Evolutionary conservation across 2,888 invertebrate genomes (phyloP).

Genomic region (Drosophila nr. medialis): DNA sequence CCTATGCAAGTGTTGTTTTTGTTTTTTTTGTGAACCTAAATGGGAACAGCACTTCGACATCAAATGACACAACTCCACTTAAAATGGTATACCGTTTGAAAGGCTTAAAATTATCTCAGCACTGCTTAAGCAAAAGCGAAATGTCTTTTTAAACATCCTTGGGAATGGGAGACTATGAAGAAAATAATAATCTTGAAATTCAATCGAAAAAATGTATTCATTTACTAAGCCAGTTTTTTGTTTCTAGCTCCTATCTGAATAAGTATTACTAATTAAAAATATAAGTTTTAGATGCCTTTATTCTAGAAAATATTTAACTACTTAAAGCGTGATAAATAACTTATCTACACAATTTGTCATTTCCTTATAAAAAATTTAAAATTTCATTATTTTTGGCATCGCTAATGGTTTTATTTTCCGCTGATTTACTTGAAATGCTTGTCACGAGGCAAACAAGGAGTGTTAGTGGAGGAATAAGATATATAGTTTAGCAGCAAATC

Average conservation of each 20-base stretch:
- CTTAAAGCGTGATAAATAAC: neutral
- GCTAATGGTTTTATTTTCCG: conserved; percentile 15
- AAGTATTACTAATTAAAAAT: neutral
- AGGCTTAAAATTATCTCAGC: conserved; percentile 13
- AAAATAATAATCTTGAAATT: neutral
- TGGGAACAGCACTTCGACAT: conserved; percentile 62
- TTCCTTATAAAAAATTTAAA: neutral
- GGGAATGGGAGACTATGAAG: neutral
- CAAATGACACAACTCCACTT: conserved; percentile 46
- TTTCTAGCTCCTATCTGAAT: too few species aligned
- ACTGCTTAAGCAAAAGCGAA: conserved; percentile 8
- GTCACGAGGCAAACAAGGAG: conserved; percentile 5
- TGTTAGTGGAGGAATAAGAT: conserved; percentile 5
- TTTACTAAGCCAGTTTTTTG: neutral
- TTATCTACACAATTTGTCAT: neutral
- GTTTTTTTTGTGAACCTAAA: conserved; percentile 27
- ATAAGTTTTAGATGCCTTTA: neutral
- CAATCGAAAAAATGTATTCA: neutral
- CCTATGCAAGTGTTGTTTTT: conserved; percentile 39
- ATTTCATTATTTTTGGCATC: conserved; percentile 11
- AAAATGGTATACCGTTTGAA: neutral
- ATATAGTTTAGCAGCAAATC: conserved; percentile 45
- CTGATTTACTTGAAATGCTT: conserved; percentile 16
- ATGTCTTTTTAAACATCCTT: neutral
- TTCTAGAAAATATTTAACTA: neutral